Conservation (phyloP, 2,888 invertebrate species). For the Leucozona laternaria region DNA sequence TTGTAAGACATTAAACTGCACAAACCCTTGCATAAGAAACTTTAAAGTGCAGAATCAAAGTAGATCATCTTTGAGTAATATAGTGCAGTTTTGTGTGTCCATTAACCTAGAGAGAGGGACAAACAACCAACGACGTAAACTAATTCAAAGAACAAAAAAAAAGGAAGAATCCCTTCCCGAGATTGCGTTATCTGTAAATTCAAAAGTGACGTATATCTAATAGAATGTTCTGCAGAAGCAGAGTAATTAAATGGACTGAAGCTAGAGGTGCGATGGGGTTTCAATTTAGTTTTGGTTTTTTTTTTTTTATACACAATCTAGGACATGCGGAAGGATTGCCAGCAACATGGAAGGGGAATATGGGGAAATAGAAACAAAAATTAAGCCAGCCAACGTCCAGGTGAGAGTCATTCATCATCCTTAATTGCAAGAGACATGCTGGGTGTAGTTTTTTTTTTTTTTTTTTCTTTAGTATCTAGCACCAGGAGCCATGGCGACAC, state of each 20-base stretch:
- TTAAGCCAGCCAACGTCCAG: slow-evolving; percentile 33
- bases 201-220: slow-evolving; percentile 62
- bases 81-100: not conserved
- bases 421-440: slow-evolving; percentile 68
- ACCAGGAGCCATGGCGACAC: slow-evolving; percentile 8
- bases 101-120: not conserved
- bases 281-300: slow-evolving; percentile 13
- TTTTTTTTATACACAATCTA: not conserved
- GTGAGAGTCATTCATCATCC: slow-evolving; percentile 72
- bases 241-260: slow-evolving; percentile 26
- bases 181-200: slow-evolving; percentile 46
- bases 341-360: not conserved
- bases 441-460: slow-evolving; percentile 23
- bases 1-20: not conserved
- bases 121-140: no score
- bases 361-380: not conserved
- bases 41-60: slow-evolving; percentile 7
- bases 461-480: not conserved
- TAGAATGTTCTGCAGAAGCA: slow-evolving; percentile 50
- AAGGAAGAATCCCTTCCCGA: not conserved
- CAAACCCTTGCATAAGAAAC: not conserved
- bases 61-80: slow-evolving; percentile 16
- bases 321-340: slow-evolving; percentile 30
- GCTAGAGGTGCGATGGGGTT: slow-evolving; percentile 26
- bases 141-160: slow-evolving; percentile 6